Evolutionary conservation across 2,113 vertebrate genomes (phyloP), one percentile per base, ranked within the genome.

Genomic region (Eudyptes chrysolophus): DNA sequence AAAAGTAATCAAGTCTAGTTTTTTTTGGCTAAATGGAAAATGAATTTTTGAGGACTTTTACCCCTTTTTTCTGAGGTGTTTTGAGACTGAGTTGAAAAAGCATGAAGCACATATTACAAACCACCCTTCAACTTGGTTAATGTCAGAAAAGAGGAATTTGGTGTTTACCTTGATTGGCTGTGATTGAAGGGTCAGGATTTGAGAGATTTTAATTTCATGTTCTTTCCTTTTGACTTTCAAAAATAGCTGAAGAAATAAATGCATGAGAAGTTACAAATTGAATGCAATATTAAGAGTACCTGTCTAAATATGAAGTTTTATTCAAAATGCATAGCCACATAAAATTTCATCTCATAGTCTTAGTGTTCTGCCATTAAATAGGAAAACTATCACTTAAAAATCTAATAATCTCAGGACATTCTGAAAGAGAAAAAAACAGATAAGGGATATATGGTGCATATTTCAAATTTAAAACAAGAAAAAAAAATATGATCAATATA

Each of bases 81-180:
- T 75, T 82, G 48, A 71, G 18, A 21, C 8, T 64, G 32, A 38
- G 18, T 27, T 64, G 19, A 64, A 79, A 89, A 91, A 86, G 1
- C 3, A 38, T 10, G 13, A 64, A 66, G 15, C 11, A 34, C 6
- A 7, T 49, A 30, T 36, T 87, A 27, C 9, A 64, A 84, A 32
- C 1, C 7, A 52, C 7, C 2, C 6, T 51, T 84, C 4, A 18
- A 42, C 4, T 46, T 4, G 1, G 3, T 22, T 75, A 34, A 46
- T 62, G 29, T 49, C 32, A 70, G 64, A 70, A 87, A 36, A 55
- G 19, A 76, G 4, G 11, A 90, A 34, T 62, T 81, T 22, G n/a
- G 10, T 21, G 9, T 77, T 70, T 49, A 34, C 2, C 4, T 27
- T 77, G 25, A 42, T 34, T 72, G 21, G 3, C 24, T 86, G 14